A percentile compares a stretch with the other conserved stretches of the same genome.
Conservation (phyloP, 1,140 invertebrate species). For the Belonocnema kinseyi region DNA sequence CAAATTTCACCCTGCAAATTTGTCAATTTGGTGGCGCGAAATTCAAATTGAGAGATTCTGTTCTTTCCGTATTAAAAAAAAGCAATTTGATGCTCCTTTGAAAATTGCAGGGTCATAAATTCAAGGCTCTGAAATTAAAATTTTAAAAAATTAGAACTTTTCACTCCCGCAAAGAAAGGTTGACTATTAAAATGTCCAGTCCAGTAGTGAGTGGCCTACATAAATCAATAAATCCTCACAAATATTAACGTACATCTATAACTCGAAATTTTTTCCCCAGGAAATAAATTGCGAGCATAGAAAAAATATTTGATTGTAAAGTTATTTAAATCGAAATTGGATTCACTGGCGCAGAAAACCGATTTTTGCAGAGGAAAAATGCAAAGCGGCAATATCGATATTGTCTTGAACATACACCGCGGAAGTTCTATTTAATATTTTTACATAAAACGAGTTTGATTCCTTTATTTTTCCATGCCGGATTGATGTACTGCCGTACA, state of each 20-base stretch:
- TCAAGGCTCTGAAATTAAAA: too few species aligned
- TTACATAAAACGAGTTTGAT: not conserved
- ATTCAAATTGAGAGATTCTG: too few species aligned
- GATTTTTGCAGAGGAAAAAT: constrained; percentile 2
- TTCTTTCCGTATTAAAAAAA: too few species aligned
- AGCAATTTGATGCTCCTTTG: too few species aligned
- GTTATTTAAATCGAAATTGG: constrained; percentile 25
- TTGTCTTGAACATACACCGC: constrained; percentile 19
- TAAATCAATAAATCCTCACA: not conserved
- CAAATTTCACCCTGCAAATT: too few species aligned
- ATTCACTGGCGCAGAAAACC: constrained; percentile 16
- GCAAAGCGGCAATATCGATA: constrained; percentile 6
- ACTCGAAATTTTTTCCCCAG: not conserved
- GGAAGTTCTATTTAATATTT: not conserved
- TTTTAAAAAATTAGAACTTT: too few species aligned
- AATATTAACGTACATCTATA: not conserved
- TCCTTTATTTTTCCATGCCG: not conserved
- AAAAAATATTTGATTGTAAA: constrained; percentile 29
- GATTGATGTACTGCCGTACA: too few species aligned
- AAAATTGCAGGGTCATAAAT: too few species aligned
- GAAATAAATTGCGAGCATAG: constrained; percentile 1
- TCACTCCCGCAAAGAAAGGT: too few species aligned
- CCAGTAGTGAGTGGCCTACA: not conserved
- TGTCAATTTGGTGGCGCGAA: too few species aligned
- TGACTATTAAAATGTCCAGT: too few species aligned